Evolutionary conservation across 2,888 invertebrate species (phyloP).

Genomic region (Drosophila pseudotakahashii): DNA sequence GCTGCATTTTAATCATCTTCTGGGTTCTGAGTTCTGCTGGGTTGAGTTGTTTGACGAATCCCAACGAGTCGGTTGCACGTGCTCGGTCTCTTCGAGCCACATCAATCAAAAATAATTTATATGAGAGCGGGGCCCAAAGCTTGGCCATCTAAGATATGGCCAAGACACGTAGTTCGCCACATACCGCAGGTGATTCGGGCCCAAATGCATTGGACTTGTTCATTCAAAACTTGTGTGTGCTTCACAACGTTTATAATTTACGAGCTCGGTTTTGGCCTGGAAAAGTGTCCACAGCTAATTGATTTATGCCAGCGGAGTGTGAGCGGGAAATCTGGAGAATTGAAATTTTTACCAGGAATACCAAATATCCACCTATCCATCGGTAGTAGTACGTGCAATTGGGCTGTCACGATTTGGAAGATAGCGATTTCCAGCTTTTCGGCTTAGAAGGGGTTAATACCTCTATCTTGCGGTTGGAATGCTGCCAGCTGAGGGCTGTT

Average conservation of each 20-base stretch:
- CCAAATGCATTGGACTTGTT: slow-evolving; percentile 58
- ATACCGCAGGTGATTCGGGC: slow-evolving; percentile 43
- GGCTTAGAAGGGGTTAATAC: slow-evolving; percentile 21
- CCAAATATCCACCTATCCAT: slow-evolving; percentile 3
- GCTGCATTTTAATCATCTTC: slow-evolving; percentile 72
- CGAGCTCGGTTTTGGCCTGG: slow-evolving; percentile 63
- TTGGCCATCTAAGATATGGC: slow-evolving; percentile 61
- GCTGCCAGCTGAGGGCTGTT: slow-evolving; percentile 54
- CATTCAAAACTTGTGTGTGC: slow-evolving; percentile 42
- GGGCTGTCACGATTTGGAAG: slow-evolving; percentile 51
- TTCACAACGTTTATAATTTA: slow-evolving; percentile 63
- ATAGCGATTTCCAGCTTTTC: slow-evolving; percentile 45
- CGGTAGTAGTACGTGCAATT: slow-evolving; percentile 44
- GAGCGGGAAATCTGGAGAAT: slow-evolving; percentile 8
- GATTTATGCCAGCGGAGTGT: slow-evolving; percentile 56
- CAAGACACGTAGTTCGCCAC: slow-evolving; percentile 30
- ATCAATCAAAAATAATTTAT: slow-evolving; percentile 79
- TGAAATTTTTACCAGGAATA: slow-evolving; percentile 2
- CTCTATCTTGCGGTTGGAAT: slow-evolving; percentile 39
- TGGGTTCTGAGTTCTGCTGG: background rate
- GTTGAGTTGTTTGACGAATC: slow-evolving; percentile 47
- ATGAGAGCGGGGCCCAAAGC: slow-evolving; percentile 64
- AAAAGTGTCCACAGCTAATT: slow-evolving; percentile 70
- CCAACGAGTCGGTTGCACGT: slow-evolving; percentile 67
- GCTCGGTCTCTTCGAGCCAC: slow-evolving; percentile 57